Percentiles rank a stretch among this genome's conserved stretches.
phyloP scores from a whole-genome alignment of 1,140 invertebrate species.

The Micrasema longulum region DNA sequence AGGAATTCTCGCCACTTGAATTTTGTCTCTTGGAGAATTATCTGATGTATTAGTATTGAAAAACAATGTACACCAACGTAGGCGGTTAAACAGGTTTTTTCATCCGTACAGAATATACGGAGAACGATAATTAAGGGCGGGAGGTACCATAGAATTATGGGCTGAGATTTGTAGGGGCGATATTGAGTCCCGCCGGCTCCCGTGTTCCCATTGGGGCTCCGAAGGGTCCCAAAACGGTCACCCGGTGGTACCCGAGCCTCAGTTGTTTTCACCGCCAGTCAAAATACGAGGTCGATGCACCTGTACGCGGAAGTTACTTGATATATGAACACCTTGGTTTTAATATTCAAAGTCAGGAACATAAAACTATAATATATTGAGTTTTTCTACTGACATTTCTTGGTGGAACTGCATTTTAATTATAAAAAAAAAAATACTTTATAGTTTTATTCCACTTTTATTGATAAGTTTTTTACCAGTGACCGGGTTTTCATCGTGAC shows the following conservation, averaged over 20 bases:
- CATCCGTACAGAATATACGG: constrained; percentile 47
- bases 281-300: constrained; percentile 29
- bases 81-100: constrained; percentile 24
- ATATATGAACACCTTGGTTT: too few species aligned
- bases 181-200: constrained; percentile 46
- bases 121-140: constrained; percentile 53
- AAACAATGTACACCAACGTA: constrained; percentile 24
- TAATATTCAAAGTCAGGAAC: too few species aligned
- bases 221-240: constrained; percentile 9
- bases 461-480: too few species aligned
- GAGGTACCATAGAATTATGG: constrained; percentile 45
- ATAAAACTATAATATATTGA: too few species aligned
- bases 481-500: too few species aligned
- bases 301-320: constrained; percentile 13
- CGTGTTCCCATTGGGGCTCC: constrained; percentile 28
- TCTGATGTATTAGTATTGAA: constrained; percentile 29
- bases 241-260: constrained; percentile 5
- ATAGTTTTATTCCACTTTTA: too few species aligned
- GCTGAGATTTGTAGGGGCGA: constrained; percentile 46
- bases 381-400: too few species aligned
- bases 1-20: constrained; percentile 12
- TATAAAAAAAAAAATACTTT: too few species aligned
- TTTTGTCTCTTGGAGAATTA: constrained; percentile 7
- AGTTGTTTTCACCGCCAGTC: constrained; percentile 49
- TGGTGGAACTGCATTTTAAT: too few species aligned